These are phyloP conservation scores for Hylomyscus alleni DNA, from an alignment of 2,797 vertebrate genomes.

Conservation along the genomic window DNA sequence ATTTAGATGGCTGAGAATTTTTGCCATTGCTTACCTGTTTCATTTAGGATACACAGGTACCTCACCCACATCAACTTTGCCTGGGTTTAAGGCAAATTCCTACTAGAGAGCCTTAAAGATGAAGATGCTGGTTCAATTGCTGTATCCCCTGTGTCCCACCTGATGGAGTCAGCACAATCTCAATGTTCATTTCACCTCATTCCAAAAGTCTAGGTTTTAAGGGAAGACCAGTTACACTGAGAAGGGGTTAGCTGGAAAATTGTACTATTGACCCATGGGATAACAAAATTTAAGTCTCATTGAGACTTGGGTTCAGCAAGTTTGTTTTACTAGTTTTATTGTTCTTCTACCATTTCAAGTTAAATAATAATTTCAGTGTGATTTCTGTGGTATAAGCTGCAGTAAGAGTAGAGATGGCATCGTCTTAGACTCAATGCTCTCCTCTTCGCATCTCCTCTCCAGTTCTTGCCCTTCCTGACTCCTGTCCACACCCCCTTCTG, in stretches of 20 bases:
- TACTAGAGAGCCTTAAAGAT: background rate
- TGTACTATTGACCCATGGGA: background rate
- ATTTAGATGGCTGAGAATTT: slow-evolving; percentile 31
- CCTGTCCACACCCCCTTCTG: too few species aligned
- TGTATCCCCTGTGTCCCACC: background rate
- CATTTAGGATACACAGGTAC: background rate
- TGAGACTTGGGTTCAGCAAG: background rate
- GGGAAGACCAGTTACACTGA: background rate
- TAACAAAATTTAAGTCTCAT: background rate
- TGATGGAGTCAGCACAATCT: background rate
- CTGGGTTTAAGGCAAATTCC: background rate
- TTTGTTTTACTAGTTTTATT: background rate
- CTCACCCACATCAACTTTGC: background rate
- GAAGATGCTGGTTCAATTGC: background rate
- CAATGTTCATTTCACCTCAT: background rate
- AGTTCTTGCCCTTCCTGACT: background rate
- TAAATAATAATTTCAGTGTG: background rate
- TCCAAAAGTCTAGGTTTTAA: background rate
- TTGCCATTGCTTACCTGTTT: background rate
- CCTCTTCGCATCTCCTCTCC: background rate
- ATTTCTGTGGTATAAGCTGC: background rate
- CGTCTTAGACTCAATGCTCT: background rate
- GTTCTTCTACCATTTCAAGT: background rate
- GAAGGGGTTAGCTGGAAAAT: slow-evolving; percentile 26
- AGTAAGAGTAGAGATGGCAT: background rate